phyloP scores from a whole-genome alignment of 2,888 invertebrate species.

The Busseola fusca region DNA sequence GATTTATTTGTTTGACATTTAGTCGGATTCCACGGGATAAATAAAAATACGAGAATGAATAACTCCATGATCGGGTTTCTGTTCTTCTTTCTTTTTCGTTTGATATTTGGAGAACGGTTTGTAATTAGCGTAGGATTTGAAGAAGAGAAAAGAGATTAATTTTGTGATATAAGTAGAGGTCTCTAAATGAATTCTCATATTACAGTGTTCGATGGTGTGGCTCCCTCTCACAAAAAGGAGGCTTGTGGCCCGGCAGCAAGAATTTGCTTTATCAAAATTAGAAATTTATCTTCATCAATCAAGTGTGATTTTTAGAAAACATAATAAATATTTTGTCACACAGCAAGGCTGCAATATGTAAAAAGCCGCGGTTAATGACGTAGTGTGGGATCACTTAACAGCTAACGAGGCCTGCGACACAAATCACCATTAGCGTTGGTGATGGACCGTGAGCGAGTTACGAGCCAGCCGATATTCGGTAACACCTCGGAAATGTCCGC shows the following conservation, averaged over 20 bases:
- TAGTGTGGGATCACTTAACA: slow-evolving; percentile 74
- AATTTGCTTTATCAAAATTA: neutral
- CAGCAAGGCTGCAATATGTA: slow-evolving; percentile 27
- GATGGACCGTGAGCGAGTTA: slow-evolving; percentile 72
- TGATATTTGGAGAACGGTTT: slow-evolving; percentile 36
- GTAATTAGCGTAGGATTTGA: slow-evolving; percentile 32
- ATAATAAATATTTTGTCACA: slow-evolving; percentile 31
- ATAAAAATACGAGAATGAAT: slow-evolving; percentile 67
- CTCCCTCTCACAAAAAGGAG: neutral
- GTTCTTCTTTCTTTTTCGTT: slow-evolving; percentile 33
- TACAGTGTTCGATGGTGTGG: neutral
- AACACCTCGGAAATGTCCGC: slow-evolving; percentile 18
- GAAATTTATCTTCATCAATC: slow-evolving; percentile 14
- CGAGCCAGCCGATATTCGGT: slow-evolving; percentile 27
- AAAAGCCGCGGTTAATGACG: slow-evolving; percentile 64
- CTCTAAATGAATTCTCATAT: neutral
- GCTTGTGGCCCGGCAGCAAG: neutral
- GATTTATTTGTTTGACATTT: slow-evolving; percentile 81
- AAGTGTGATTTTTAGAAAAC: neutral
- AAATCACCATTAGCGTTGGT: slow-evolving; percentile 84
- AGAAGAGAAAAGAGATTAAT: neutral
- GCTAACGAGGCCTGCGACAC: slow-evolving; percentile 82
- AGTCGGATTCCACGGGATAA: slow-evolving; percentile 75
- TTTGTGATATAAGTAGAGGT: neutral
- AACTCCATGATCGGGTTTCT: slow-evolving; percentile 65